These are phyloP conservation scores for Rhorus exstirpatorius DNA, from an alignment of 2,888 invertebrate genomes.

Conservation along the genomic window DNA sequence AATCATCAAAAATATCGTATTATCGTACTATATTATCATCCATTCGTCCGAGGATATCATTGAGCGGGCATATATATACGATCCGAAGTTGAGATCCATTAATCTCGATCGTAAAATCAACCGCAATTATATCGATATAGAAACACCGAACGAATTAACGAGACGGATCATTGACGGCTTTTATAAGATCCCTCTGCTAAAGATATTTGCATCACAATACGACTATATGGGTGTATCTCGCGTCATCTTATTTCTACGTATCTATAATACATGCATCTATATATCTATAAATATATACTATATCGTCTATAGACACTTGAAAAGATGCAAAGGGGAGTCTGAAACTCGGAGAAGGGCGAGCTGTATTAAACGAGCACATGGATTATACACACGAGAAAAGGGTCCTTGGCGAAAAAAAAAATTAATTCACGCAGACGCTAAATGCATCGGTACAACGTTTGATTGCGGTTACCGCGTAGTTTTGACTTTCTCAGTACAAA, in stretches of 20 bases:
- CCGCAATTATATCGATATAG: constrained; percentile 58
- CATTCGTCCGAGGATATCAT: constrained; percentile 26
- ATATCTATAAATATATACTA: background rate
- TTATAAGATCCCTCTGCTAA: constrained; percentile 8
- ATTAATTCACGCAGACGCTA: constrained; percentile 34
- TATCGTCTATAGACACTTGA: constrained; percentile 11
- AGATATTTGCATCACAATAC: constrained; percentile 59
- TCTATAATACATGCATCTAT: background rate
- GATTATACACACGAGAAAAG: constrained; percentile 37
- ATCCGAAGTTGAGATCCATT: constrained; percentile 37
- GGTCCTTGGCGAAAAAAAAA: constrained; percentile 34
- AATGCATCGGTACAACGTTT: constrained; percentile 58
- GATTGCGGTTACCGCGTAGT: constrained; percentile 78
- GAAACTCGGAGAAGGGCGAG: constrained; percentile 11
- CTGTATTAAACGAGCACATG: background rate
- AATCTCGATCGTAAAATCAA: constrained; percentile 59
- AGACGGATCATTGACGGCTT: constrained; percentile 58
- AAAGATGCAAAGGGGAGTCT: constrained; percentile 18
- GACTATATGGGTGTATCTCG: constrained; percentile 2
- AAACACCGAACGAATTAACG: constrained; percentile 51
- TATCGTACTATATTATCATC: constrained; percentile 46
- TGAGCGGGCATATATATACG: constrained; percentile 25
- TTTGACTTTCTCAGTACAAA: constrained; percentile 82
- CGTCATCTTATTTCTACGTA: background rate
- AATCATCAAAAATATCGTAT: constrained; percentile 37